Base-by-base conservation (phyloP, 2,888 invertebrate species). In the Drosophila subquinaria region DNA sequence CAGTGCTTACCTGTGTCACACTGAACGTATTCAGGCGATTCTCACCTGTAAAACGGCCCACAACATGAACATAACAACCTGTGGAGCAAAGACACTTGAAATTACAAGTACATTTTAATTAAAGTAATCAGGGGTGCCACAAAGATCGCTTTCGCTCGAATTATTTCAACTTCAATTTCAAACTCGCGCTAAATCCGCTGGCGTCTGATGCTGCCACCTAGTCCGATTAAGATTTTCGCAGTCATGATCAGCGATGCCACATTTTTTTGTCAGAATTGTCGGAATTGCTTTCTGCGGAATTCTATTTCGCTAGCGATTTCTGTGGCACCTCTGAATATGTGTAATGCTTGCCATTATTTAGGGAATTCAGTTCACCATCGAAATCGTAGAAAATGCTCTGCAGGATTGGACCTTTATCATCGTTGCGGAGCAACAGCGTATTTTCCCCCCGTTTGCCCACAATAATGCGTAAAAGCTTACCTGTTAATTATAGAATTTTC, bases 301-400 rank as follows among this genome's bases (percentile, higher is more conserved):
- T 20, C 20, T 20, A 20, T 20, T 20, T 20, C 20, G 20, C 20
- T 20, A 20, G 20, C 20, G 20, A 20, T 20, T 20, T 20, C 20
- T 20, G 20, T 20, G 20, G 20, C 20, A 20, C 2, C 20, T 2
- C 20, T 20, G 20, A 20, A 23, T 23, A 23, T 23, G 4, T 30
- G 6, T 30, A 8, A 8, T 38, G 5, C 68, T 74, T 80, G 23
- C 87, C 87, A 56, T 59, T 53, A 5, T n/a, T 56, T 11, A 72
- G 40, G 1, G 51, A n/a, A 6, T 61, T 59, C 4, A 91, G 47
- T 35, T 81, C 73, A 1, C 71, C 76, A 4, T 90, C 76, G 23
- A 91, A 92, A 67, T 93, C 92, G 55, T 90, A 90, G 57, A 81
- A 92, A 38, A 91, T 79, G 6, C 89, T 89, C 69, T 92, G 92